These are phyloP conservation scores for Periophthalmodon schlosseri DNA, from an alignment of 2,113 vertebrate genomes.

Conservation along the genomic window DNA sequence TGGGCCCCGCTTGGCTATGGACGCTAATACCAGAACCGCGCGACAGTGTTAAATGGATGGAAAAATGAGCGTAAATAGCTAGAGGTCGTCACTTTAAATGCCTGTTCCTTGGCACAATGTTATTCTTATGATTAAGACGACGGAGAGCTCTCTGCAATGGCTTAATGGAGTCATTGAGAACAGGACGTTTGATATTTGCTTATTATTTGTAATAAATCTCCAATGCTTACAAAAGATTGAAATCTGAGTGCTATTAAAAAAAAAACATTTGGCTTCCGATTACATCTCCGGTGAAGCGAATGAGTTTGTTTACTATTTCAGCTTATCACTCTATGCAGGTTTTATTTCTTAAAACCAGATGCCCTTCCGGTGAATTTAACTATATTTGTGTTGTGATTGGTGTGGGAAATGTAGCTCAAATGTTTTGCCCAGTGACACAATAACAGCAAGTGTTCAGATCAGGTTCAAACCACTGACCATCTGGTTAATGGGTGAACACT, in stretches of 20 bases:
- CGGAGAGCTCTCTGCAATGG: conserved; percentile 31
- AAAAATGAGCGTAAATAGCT: conserved; percentile 31
- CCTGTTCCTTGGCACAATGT: conserved; percentile 19
- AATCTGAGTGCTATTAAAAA: conserved; percentile 55
- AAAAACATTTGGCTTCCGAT: conserved; percentile 13
- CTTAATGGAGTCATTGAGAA: conserved; percentile 34
- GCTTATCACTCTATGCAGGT: background rate
- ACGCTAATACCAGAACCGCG: conserved; percentile 26
- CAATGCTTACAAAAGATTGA: conserved; percentile 42
- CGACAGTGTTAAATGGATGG: conserved; percentile 17
- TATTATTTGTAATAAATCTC: conserved; percentile 42
- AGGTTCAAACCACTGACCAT: background rate
- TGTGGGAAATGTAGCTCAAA: background rate
- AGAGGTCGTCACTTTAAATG: conserved; percentile 31
- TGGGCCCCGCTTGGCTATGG: conserved; percentile 24
- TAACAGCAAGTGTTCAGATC: background rate
- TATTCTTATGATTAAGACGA: conserved; percentile 53
- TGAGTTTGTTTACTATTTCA: background rate
- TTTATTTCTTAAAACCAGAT: background rate
- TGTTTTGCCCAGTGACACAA: background rate
- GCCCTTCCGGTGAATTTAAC: background rate
- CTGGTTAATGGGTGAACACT: background rate
- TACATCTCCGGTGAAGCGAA: conserved; percentile 54
- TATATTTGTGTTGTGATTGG: background rate
- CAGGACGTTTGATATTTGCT: conserved; percentile 50